phyloP scores from a whole-genome alignment of 2,113 vertebrate species.

The Mus spicilegus region DNA sequence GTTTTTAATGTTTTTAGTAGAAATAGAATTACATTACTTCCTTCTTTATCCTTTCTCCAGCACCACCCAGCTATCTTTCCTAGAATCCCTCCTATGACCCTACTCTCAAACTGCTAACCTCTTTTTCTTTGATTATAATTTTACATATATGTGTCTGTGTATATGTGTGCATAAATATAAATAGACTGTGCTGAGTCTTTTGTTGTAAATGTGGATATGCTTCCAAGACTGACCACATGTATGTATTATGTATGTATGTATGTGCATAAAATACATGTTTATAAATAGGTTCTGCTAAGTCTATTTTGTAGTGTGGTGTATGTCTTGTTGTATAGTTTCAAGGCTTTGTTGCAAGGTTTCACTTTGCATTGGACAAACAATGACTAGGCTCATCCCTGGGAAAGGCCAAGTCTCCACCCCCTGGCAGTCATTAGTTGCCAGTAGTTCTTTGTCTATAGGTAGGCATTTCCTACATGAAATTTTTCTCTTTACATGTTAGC shows the following conservation, averaged over 20 bases:
- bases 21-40: not conserved
- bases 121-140: not conserved
- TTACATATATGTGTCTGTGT: not conserved
- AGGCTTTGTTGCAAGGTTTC: not conserved
- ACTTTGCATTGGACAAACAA: not conserved
- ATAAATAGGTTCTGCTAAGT: not conserved
- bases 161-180: not conserved
- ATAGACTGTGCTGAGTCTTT: not conserved
- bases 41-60: not conserved
- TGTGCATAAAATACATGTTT: not conserved
- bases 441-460: not conserved
- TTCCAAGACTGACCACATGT: not conserved
- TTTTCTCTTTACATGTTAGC: not conserved
- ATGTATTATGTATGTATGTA: not conserved
- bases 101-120: not conserved
- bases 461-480: not conserved
- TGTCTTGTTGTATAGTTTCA: not conserved
- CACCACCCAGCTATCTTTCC: not conserved
- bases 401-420: not conserved
- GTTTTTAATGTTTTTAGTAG: not conserved
- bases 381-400: not conserved
- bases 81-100: not conserved
- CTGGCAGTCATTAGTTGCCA: not conserved
- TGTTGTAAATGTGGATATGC: too few species aligned
- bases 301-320: not conserved